Base-by-base conservation (phyloP, 2,113 vertebrate species). In the Neodon shergylaensis region DNA sequence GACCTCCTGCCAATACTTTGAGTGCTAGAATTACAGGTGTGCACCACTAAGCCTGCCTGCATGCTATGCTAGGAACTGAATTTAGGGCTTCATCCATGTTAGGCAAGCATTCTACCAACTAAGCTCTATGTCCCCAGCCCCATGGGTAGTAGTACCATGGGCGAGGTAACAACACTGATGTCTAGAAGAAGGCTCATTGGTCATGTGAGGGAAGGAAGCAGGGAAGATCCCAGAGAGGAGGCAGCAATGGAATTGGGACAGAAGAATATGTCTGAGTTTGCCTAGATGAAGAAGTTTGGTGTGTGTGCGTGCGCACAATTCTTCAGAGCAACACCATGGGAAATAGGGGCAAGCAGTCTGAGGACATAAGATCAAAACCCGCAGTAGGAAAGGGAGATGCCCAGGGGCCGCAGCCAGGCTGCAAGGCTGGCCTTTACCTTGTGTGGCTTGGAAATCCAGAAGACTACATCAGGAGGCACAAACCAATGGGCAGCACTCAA, bases 131-230 rank as follows among this genome's bases (percentile, higher is more conserved):
- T 21, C 31, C 10, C n/a, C 24, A 28, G n/a, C 58, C 6, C 6
- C 39, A 31, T 1, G 5, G 26, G 19, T 17, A 22, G 39, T 31
- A 26, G 70, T 49, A 42, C 58, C 58, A 31, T 28, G 44, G 81
- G 12, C 0, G 0, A 39, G 26, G 47, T 44, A 36, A 61, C 0
- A 2, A 49, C 81, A 19, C 26, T 11, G 39, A 47, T 7, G 14
- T 83, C 70, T 7, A 36, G 42, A 81, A 86, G 49, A 14, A 66
- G 61, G 70, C 10, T 8, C 47, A 42, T n/a, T 21, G 36, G 22
- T 3, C 31, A 0, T 26, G 9, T 0, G 7, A 52, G 42, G 2
- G 9, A 63, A 31, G 14, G 39, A 21, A 31, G 68, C 54, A 5
- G 49, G 28, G 74, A 39, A 70, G 58, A 72, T 33, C 63, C 47